phyloP scores from a whole-genome alignment of 2,888 invertebrate genomes.

The Tetragnatha montana region DNA sequence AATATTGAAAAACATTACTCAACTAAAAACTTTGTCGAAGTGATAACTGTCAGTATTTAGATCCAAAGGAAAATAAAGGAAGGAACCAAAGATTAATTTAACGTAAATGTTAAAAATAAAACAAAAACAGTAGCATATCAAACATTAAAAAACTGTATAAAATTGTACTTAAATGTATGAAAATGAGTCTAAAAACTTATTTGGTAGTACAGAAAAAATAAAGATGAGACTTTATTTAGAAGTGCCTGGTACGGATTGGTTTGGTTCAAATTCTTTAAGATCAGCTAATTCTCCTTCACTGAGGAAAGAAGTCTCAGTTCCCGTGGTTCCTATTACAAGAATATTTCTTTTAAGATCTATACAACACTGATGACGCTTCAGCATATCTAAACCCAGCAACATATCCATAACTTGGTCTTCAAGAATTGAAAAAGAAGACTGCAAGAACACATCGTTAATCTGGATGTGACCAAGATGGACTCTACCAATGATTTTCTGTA shows the following conservation, averaged over 20 bases:
- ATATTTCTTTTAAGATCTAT: constrained; percentile 93
- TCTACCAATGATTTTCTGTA: constrained; percentile 95
- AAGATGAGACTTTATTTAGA: background rate
- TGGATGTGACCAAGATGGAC: constrained; percentile 98
- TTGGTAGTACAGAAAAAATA: background rate
- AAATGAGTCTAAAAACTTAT: background rate
- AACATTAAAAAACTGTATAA: background rate
- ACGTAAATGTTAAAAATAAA: no score
- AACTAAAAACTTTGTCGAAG: no score
- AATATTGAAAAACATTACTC: no score
- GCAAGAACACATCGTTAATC: constrained; percentile 93
- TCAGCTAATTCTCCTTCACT: constrained; percentile 85
- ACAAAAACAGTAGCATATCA: no score
- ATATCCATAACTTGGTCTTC: constrained; percentile 99
- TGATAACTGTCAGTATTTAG: no score
- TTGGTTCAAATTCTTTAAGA: background rate
- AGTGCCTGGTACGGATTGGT: background rate
- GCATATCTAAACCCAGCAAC: constrained; percentile 97
- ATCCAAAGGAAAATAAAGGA: no score
- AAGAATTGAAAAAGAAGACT: constrained; percentile 96
- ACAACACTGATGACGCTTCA: constrained; percentile 96
- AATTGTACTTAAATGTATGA: background rate
- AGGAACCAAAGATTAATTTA: no score
- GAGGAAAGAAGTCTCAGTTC: constrained; percentile 91
- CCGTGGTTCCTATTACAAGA: constrained; percentile 94